These are phyloP conservation scores for Ormia ochracea DNA, from an alignment of 2,888 invertebrate genomes.

Conservation along the genomic window DNA sequence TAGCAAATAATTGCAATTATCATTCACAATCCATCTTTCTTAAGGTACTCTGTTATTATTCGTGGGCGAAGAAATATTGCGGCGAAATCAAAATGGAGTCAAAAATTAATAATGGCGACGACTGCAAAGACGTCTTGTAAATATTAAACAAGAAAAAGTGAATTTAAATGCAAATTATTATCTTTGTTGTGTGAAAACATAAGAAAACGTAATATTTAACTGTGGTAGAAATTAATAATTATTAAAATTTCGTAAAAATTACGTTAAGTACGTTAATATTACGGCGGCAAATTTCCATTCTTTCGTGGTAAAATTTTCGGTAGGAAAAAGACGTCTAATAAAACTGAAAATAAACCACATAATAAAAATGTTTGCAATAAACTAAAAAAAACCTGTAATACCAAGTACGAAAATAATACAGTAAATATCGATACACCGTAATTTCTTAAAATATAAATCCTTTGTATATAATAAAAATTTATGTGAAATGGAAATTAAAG, in stretches of 20 bases:
- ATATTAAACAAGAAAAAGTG: constrained; percentile 71
- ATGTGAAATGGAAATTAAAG: constrained; percentile 27
- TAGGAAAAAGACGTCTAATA: constrained; percentile 54
- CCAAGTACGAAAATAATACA: constrained; percentile 15
- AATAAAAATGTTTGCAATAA: constrained; percentile 60
- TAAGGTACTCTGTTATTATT: constrained; percentile 18
- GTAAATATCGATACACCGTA: constrained; percentile 15
- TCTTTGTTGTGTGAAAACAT: constrained; percentile 45
- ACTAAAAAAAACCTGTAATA: constrained; percentile 49
- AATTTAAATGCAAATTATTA: constrained; percentile 62
- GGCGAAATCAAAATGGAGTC: constrained; percentile 72
- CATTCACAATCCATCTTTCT: constrained; percentile 24
- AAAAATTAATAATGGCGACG: constrained; percentile 74
- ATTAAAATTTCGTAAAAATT: constrained; percentile 34
- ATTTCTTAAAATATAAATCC: constrained; percentile 9
- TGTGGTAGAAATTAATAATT: constrained; percentile 35
- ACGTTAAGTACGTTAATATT: constrained; percentile 56
- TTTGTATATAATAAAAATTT: constrained; percentile 42
- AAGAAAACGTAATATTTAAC: constrained; percentile 43
- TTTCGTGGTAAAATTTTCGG: constrained; percentile 63
- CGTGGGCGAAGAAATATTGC: constrained; percentile 51
- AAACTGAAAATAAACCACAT: constrained; percentile 52
- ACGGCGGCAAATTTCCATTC: constrained; percentile 72
- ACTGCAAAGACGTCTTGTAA: constrained; percentile 71
- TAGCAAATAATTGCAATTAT: neutral